phyloP scores from a whole-genome alignment of 1,140 invertebrate genomes.

The Dinothrombium tinctorium region DNA sequence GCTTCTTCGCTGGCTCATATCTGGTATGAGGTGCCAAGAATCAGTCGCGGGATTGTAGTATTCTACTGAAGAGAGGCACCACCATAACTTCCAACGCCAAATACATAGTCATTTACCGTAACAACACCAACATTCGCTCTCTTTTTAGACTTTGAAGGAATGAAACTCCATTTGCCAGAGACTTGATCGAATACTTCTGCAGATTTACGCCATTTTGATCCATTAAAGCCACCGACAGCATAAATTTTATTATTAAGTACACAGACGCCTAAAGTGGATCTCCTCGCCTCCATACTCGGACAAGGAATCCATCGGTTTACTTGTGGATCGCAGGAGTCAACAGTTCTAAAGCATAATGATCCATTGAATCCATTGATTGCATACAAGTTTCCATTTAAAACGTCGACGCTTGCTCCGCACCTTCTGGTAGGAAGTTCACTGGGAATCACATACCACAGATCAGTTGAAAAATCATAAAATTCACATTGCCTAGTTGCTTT shows the following conservation, averaged over 20 bases:
- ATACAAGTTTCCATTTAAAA: constrained; percentile 84
- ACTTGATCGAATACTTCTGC: constrained; percentile 44
- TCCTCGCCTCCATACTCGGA: constrained; percentile 62
- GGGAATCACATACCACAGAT: constrained; percentile 35
- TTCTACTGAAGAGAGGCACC: constrained; percentile 81
- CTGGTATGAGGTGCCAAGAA: constrained; percentile 50
- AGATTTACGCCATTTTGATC: constrained; percentile 44
- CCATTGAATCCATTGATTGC: constrained; percentile 85
- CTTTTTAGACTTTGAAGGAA: constrained; percentile 43
- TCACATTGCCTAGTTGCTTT: constrained; percentile 82
- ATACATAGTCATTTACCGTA: constrained; percentile 44
- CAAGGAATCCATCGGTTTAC: constrained; percentile 44
- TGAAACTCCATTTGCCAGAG: constrained; percentile 34
- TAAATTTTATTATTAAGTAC: constrained; percentile 68
- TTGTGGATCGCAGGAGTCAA: constrained; percentile 59
- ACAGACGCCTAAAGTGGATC: constrained; percentile 76
- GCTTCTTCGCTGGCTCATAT: constrained; percentile 57
- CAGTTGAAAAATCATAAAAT: constrained; percentile 52
- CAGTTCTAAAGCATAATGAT: constrained; percentile 63
- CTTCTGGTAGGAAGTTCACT: constrained; percentile 56
- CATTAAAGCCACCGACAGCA: constrained; percentile 79
- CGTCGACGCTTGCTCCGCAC: constrained; percentile 78
- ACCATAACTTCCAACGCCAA: constrained; percentile 72
- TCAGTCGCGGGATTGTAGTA: constrained; percentile 64
- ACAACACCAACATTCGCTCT: constrained; percentile 78